Conservation (phyloP, 2,113 vertebrate species). For the Tonatia bakeri region DNA sequence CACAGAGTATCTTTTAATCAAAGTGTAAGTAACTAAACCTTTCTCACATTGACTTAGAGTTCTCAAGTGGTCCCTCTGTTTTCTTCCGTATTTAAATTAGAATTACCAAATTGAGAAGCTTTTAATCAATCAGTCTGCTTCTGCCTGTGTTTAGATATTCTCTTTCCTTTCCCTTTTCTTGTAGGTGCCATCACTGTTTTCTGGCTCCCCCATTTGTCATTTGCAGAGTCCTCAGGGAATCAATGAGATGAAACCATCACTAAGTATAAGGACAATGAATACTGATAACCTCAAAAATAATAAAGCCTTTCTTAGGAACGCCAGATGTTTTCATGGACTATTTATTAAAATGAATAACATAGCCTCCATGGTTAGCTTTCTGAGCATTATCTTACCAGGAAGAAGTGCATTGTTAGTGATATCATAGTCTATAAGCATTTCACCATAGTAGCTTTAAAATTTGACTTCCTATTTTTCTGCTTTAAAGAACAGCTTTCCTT, state of each 20-base stretch:
- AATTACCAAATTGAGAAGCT: slow-evolving; percentile 15
- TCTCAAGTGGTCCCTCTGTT: background rate
- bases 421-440: background rate
- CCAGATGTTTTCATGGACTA: background rate
- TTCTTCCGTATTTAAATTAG: slow-evolving; percentile 22
- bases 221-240: background rate
- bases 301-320: background rate
- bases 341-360: background rate
- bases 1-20: slow-evolving; percentile 2
- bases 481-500: background rate
- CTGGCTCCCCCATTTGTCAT: background rate
- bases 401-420: background rate
- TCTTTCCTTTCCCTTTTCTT: slow-evolving; percentile 4
- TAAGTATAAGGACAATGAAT: background rate
- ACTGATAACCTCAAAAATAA: background rate
- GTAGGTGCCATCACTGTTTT: slow-evolving; percentile 7
- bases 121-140: background rate
- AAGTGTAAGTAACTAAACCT: background rate
- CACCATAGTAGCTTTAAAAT: slow-evolving; percentile 18
- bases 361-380: background rate
- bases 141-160: background rate
- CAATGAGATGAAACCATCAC: background rate
- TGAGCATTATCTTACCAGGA: background rate
- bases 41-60: background rate
- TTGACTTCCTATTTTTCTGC: background rate